A percentile compares a stretch with the other conserved stretches of the same genome.
phyloP scores from a whole-genome alignment of 53 echinoderm and acorn worm genomes.

The Paracentrotus lividus region DNA sequence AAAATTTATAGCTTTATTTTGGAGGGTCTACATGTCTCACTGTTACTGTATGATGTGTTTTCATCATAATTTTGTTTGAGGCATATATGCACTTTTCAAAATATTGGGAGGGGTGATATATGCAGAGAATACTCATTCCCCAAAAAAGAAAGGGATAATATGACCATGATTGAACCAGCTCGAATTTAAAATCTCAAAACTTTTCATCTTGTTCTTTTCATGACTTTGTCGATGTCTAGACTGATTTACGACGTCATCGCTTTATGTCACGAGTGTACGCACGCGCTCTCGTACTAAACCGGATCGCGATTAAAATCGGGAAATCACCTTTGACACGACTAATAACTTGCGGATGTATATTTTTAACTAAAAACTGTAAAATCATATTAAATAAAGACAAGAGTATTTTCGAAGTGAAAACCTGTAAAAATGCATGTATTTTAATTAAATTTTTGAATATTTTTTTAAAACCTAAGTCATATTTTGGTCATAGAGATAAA shows the following conservation, averaged over 20 bases:
- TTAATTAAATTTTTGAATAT: not conserved
- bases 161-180: no score
- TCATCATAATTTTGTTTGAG: no score
- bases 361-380: not conserved
- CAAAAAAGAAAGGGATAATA: no score
- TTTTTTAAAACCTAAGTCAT: not conserved
- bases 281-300: constrained; percentile 28
- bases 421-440: not conserved
- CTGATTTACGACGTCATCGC: not conserved
- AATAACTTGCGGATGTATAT: constrained; percentile 39
- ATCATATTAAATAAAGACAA: not conserved
- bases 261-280: constrained; percentile 2
- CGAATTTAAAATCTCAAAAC: not conserved
- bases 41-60: no score
- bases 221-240: not conserved
- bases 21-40: no score
- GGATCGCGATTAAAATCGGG: not conserved
- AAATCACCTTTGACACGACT: constrained; percentile 43
- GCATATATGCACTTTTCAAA: no score
- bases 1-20: no score
- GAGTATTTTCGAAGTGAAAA: not conserved
- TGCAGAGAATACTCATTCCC: no score
- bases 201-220: no score
- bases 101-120: no score
- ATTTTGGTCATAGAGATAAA: not conserved